Conservation (phyloP, 1,140 invertebrate species). For the Cotesia glomerata region DNA sequence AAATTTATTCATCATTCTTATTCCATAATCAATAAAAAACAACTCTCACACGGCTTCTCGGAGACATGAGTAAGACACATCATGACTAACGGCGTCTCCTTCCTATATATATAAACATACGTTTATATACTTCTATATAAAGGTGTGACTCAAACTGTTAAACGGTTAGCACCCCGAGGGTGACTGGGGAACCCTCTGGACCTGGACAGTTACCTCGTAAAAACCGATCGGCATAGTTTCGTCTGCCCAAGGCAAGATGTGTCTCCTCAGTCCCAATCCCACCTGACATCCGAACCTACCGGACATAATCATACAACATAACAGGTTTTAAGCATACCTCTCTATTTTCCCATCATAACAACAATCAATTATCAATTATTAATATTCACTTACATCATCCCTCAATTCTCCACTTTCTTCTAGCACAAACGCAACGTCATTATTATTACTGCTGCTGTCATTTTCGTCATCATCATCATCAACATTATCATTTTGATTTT, state of each 20-base stretch:
- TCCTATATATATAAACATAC: no score
- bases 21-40: no score
- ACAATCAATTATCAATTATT: not conserved
- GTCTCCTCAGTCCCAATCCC: slow-evolving; percentile 35
- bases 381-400: slow-evolving; percentile 61
- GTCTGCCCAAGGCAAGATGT: slow-evolving; percentile 39
- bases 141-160: not conserved
- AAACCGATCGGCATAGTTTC: not conserved
- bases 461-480: not conserved
- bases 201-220: not conserved
- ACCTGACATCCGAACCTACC: no score
- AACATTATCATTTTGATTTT: slow-evolving; percentile 17
- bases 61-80: no score
- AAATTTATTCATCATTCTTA: no score
- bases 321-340: slow-evolving; percentile 45
- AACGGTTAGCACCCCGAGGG: slow-evolving; percentile 39
- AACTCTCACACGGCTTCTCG: no score
- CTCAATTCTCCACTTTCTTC: slow-evolving; percentile 62
- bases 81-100: no score
- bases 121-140: not conserved
- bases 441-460: slow-evolving; percentile 32
- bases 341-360: slow-evolving; percentile 1
- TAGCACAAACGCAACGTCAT: slow-evolving; percentile 68
- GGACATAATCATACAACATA: slow-evolving; percentile 45
- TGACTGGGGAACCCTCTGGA: slow-evolving; percentile 47